Evolutionary conservation across 2,888 invertebrate genomes (phyloP), one percentile per base, ranked within the genome.

Genomic region (Branchellion lobata): DNA sequence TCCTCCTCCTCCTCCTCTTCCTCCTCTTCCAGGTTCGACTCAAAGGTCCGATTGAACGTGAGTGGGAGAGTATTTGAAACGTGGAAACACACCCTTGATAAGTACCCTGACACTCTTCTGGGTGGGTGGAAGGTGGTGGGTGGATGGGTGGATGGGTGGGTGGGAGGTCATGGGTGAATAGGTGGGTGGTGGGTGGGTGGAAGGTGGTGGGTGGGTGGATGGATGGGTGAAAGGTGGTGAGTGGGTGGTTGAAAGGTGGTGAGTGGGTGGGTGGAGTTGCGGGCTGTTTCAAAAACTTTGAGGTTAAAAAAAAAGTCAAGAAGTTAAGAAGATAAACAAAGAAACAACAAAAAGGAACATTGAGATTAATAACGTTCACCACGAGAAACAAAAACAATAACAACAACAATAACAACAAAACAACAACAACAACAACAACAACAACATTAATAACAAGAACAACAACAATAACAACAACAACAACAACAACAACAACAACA

Each of bases 81-180:
- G 81, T 99, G 98, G 98, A 91, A 96, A 84, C 98, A 98, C 89
- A 99, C 99, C 71, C 91, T 99, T 82, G 99, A 99, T 88, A 98
- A 98, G 89, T 99, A 97, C 89, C 99, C 99, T 53, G 98, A 99
- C 88, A 98, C 98, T 29, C 90, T 99, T 82, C 91, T 99, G 81
- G 97, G 53, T 33, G 18, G 69, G 33, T 33, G 18, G 68, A 71
- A 65, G 53, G 36, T 21, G 36, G 36, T 40, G 18, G 61, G 40
- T 29, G n/a, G 78, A 34, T 3, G n/a, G 68, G 40, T 24, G 29
- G 61, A 34, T 29, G n/a, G 68, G 27, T 29, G 29, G 78, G 40
- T 29, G n/a, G 78, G 40, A 33, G 24, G n/a, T 53, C n/a, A 33
- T 68, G 78, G 40, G 33, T 68, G 78, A 36, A 65, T 68, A 57